These are phyloP conservation scores for Anseranas semipalmata DNA, from an alignment of 2,113 vertebrate genomes.

Conservation along the genomic window DNA sequence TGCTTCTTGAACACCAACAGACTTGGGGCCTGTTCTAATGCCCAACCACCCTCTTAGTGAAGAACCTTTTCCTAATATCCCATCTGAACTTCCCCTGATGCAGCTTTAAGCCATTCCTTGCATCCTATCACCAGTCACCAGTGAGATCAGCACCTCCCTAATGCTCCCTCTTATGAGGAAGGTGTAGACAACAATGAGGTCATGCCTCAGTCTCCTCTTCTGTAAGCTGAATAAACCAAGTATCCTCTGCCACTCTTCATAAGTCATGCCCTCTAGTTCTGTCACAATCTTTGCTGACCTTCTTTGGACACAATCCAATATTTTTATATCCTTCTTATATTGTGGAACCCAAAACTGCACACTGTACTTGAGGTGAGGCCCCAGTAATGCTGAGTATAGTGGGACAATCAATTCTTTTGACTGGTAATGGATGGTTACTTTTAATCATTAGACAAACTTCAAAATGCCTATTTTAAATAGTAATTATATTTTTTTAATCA, in stretches of 20 bases:
- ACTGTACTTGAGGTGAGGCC: neutral
- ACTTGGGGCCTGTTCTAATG: neutral
- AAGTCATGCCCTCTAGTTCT: neutral
- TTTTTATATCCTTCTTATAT: neutral
- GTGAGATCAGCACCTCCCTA: neutral
- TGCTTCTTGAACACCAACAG: neutral
- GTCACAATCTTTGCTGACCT: neutral
- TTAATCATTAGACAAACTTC: neutral
- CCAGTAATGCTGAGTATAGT: neutral
- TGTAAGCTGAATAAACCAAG: neutral
- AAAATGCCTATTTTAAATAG: neutral
- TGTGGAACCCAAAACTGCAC: neutral
- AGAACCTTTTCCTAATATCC: neutral
- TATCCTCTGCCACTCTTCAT: neutral
- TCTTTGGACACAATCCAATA: neutral
- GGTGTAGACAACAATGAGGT: neutral
- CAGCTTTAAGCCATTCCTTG: neutral
- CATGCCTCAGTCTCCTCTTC: neutral
- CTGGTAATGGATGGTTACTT: neutral
- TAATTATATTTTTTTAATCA: neutral
- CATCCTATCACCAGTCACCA: neutral
- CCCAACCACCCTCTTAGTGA: neutral
- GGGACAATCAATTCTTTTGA: neutral
- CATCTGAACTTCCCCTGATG: neutral
- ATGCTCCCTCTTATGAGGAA: rapidly evolving